Evolutionary conservation across 2,888 invertebrate genomes (phyloP).

Genomic region (Bursaphelenchus okinawaensis): DNA sequence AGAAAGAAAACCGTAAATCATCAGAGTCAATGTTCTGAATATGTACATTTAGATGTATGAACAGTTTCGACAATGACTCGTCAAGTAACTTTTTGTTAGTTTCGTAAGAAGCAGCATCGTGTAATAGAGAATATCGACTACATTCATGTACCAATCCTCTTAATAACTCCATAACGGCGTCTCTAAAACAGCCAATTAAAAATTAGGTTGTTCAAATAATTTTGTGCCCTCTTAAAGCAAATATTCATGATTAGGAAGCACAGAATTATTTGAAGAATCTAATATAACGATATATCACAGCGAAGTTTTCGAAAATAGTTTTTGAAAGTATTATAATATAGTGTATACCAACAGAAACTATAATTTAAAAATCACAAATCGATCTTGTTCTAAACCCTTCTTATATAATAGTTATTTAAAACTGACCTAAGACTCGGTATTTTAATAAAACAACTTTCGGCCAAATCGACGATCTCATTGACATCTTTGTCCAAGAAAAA

Average conservation of each 20-base stretch:
- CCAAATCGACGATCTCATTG: not conserved
- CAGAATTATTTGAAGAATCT: no score
- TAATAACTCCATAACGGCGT: not conserved
- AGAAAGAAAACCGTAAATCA: not conserved
- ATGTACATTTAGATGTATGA: not conserved
- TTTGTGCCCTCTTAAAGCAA: no score
- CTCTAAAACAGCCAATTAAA: no score
- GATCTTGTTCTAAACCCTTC: no score
- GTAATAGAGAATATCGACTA: not conserved
- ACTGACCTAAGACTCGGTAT: not conserved
- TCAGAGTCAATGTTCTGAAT: not conserved
- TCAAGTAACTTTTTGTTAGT: not conserved
- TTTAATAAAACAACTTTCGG: not conserved
- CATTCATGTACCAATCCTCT: constrained; percentile 3
- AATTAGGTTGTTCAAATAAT: no score
- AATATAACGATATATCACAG: not conserved
- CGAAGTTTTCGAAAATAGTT: no score
- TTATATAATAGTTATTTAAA: not conserved
- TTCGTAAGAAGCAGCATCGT: not conserved
- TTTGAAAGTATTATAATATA: no score
- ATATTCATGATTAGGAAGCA: no score
- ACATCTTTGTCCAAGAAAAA: not conserved
- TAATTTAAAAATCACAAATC: no score
- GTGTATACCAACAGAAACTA: no score
- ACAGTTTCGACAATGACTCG: not conserved